Base-by-base conservation (phyloP, 2,113 vertebrate species). In the Tapirus terrestris region DNA sequence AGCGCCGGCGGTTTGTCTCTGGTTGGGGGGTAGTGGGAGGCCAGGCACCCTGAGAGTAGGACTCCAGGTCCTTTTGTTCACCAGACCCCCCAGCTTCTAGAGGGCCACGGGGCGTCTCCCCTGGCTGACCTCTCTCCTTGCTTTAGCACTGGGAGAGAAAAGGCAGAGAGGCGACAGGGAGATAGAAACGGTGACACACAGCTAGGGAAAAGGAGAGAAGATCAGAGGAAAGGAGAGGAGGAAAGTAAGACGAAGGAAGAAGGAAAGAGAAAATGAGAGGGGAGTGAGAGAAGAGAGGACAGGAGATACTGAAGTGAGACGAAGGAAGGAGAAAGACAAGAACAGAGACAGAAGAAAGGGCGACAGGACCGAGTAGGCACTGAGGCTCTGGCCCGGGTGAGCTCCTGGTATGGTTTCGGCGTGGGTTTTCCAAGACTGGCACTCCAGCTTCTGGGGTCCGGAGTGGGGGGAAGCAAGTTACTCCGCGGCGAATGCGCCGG, bases 51-150 rank as follows among this genome's bases (percentile, higher is more conserved):
- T 65, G 43, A 85, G 61, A 68, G 56, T 3, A 72, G 89, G 73
- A 67, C 63, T 91, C 33, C 29, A 73, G 82, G 67, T 92, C 65
- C 96, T 93, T 98, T 97, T 98, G 97, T 98, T 97, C 87, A 51
- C 31, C 16, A 85, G 93, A 83, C 8, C 27, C 89, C 73, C 48
- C 53, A 90, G 80, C 63, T 96, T 97, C 91, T 77, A 95, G 82
- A 82, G 48, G 83, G 51, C 14, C 51, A 90, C 1, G 8, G 75
- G 63, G 45, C 48, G 8, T 73, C 76, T 82, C 70, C 4, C 25
- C 45, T 25, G 39, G 17, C 16, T 56, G 65, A 68, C 45, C 58
- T 48, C 45, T 58, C 58, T 65, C 17, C n/a, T 82, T 20, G 48
- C 33, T 81, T 92, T 68, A 80, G 51, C 48, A 7, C 2, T 73